phyloP scores from a whole-genome alignment of 2,888 invertebrate genomes.

The Synanthedon myopaeformis region DNA sequence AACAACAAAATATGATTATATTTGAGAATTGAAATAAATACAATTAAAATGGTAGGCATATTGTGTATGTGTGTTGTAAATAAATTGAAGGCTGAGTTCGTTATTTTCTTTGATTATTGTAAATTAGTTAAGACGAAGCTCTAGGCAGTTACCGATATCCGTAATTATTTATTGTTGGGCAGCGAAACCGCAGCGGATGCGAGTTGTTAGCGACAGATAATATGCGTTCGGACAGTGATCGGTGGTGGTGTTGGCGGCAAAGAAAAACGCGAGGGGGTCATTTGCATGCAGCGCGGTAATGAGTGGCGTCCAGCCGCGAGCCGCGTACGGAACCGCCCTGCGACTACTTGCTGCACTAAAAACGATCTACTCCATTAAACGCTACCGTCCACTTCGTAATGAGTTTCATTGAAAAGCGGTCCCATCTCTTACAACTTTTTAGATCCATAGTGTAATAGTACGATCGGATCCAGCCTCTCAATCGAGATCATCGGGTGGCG shows the following conservation, averaged over 20 bases:
- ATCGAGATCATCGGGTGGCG: no score
- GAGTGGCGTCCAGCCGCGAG: conserved; percentile 25
- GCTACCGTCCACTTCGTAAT: conserved; percentile 15
- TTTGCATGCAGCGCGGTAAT: conserved; percentile 64
- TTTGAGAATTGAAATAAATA: no score
- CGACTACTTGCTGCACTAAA: conserved; percentile 23
- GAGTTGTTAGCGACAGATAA: conserved; percentile 61
- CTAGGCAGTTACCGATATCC: conserved; percentile 48
- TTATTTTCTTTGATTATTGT: conserved; percentile 31
- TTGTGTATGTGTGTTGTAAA: no score
- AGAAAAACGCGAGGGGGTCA: conserved; percentile 58
- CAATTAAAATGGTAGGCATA: no score
- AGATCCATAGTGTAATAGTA: not conserved
- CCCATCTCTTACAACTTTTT: conserved; percentile 19
- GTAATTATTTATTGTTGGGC: conserved; percentile 63
- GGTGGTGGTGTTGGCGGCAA: conserved; percentile 42
- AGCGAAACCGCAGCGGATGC: conserved; percentile 56
- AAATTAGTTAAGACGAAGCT: conserved; percentile 25
- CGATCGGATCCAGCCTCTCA: no score
- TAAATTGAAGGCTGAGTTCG: conserved; percentile 7
- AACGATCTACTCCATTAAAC: conserved; percentile 24
- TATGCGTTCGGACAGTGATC: conserved; percentile 53
- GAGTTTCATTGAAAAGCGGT: conserved; percentile 23
- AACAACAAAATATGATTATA: no score
- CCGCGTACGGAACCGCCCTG: conserved; percentile 18